phyloP scores from a whole-genome alignment of 2,888 invertebrate genomes.

The Aelia acuminata region DNA sequence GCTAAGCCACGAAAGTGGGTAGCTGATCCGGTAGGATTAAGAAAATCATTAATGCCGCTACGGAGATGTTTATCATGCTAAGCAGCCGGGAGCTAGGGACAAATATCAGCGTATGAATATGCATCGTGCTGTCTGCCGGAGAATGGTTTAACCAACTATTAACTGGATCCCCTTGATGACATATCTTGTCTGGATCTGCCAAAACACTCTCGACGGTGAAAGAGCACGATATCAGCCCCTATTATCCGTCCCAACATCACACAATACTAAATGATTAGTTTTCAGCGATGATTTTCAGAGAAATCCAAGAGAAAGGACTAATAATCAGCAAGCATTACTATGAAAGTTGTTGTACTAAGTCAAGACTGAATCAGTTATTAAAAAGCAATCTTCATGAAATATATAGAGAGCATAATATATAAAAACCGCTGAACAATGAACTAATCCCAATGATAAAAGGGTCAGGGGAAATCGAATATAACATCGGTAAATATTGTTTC shows the following conservation, averaged over 20 bases:
- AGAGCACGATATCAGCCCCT: background rate
- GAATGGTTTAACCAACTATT: slow-evolving; percentile 49
- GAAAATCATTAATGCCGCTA: slow-evolving; percentile 38
- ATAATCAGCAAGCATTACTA: no score
- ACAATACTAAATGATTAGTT: background rate
- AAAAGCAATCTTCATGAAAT: no score
- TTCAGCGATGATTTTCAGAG: background rate
- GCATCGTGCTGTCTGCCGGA: slow-evolving; percentile 4
- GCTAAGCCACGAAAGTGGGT: slow-evolving; percentile 11
- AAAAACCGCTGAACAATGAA: no score
- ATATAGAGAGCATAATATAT: no score
- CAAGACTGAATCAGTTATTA: no score
- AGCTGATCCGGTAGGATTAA: slow-evolving; percentile 32
- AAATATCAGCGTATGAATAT: slow-evolving; percentile 51
- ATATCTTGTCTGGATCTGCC: slow-evolving; percentile 36
- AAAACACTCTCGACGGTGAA: background rate
- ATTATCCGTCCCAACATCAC: background rate
- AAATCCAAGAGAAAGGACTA: no score
- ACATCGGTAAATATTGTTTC: no score
- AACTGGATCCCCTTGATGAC: slow-evolving; percentile 21
- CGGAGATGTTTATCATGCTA: slow-evolving; percentile 33
- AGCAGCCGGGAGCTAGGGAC: background rate
- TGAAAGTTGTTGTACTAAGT: no score
- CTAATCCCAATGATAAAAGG: no score
- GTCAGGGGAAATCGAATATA: no score